A percentile compares a stretch with the other conserved stretches of the same genome.
Evolutionary conservation across 2,797 vertebrate species (phyloP).

Genomic region (Peromyscus eremicus): DNA sequence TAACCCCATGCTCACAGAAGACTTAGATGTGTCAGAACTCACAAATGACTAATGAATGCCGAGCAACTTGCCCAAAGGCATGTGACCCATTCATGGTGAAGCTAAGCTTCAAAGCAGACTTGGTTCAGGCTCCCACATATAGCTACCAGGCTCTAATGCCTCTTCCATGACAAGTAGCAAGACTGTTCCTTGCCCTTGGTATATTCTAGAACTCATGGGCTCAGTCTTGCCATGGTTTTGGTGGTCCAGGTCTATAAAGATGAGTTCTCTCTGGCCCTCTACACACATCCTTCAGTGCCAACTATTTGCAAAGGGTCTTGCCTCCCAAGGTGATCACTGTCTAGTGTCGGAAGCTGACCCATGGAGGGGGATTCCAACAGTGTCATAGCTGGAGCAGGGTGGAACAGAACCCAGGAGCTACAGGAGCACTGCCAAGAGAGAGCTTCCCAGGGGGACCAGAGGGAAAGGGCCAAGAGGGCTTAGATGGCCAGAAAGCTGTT

Average conservation of each 20-base stretch:
- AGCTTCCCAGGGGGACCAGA: not conserved
- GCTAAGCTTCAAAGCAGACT: not conserved
- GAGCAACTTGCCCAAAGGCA: not conserved
- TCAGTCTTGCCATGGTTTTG: not conserved
- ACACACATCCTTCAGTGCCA: not conserved
- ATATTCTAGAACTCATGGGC: not conserved
- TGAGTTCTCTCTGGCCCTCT: accelerated
- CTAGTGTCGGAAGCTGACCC: not conserved
- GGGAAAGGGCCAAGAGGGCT: not conserved
- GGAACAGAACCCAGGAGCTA: not conserved
- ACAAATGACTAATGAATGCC: not conserved
- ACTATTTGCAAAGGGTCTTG: not conserved
- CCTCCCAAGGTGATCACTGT: not conserved
- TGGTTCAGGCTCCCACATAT: not conserved
- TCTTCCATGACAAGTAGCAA: not conserved
- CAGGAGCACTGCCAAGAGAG: not conserved
- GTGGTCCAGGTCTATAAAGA: not conserved
- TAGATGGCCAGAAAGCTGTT: not conserved
- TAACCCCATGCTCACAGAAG: not conserved
- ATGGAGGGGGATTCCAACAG: accelerated
- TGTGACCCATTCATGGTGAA: not conserved
- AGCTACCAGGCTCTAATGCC: not conserved
- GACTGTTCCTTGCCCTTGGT: not conserved
- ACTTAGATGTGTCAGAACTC: not conserved
- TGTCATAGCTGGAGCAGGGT: not conserved